These are phyloP conservation scores for Falco columbarius DNA, from an alignment of 2,797 vertebrate species.

Conservation along the genomic window DNA sequence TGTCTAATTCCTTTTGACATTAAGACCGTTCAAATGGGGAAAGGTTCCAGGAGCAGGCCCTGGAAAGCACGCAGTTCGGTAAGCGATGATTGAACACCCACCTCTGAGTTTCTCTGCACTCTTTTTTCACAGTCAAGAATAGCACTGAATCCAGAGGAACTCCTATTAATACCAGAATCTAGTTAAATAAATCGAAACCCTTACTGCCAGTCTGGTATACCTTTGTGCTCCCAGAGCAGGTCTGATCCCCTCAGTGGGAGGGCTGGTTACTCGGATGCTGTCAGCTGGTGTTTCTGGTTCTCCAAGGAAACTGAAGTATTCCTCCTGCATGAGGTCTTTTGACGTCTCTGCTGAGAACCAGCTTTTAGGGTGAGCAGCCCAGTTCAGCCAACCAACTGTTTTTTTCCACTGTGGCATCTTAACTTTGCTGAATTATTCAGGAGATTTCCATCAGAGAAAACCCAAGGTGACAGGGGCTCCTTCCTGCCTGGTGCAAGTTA, in stretches of 20 bases:
- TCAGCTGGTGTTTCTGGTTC: neutral
- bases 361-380: neutral
- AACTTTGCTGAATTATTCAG: constrained; percentile 18
- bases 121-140: neutral
- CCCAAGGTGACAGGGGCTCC: neutral
- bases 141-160: neutral
- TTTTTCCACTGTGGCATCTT: neutral
- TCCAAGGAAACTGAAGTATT: neutral
- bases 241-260: neutral
- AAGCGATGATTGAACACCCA: neutral
- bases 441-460: constrained; percentile 15
- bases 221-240: neutral
- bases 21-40: neutral
- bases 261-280: neutral
- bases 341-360: neutral
- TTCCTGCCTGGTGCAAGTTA: neutral
- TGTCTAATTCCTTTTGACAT: neutral
- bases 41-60: neutral
- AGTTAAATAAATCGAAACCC: neutral
- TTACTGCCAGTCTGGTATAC: neutral
- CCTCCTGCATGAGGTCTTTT: neutral
- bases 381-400: neutral
- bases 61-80: neutral
- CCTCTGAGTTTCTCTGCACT: neutral
- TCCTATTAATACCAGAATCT: neutral